Evolutionary conservation across 2,797 vertebrate species (phyloP).

Genomic region (Enteromius treurensis): DNA sequence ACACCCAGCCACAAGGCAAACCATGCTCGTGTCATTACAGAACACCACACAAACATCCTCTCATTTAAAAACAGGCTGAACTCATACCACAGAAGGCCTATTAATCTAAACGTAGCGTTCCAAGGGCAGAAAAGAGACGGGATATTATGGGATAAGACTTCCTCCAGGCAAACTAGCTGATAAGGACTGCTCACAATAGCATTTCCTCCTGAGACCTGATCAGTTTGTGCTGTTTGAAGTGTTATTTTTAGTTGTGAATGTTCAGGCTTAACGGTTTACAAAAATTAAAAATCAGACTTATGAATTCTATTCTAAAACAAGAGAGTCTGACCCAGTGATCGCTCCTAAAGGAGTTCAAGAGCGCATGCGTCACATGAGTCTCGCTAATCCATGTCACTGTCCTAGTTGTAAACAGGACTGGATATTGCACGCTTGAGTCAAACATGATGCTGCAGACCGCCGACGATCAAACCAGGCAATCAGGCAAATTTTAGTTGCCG

Average conservation of each 20-base stretch:
- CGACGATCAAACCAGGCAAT: constrained; percentile 1
- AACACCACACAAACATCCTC: constrained; percentile 67
- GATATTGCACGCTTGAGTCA: constrained; percentile 3
- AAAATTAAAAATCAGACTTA: background rate
- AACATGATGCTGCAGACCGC: constrained; percentile 13
- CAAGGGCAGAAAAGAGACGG: constrained; percentile 38
- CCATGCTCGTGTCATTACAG: constrained; percentile 67
- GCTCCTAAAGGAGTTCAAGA: constrained; percentile 56
- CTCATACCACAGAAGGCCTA: constrained; percentile 45
- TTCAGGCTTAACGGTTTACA: background rate
- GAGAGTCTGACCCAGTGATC: constrained; percentile 67
- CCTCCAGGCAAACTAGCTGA: constrained; percentile 44
- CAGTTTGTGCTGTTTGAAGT: constrained; percentile 37
- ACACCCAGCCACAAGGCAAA: constrained; percentile 60
- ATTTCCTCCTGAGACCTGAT: constrained; percentile 40
- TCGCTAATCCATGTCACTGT: constrained; percentile 69
- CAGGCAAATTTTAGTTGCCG: constrained; percentile 39
- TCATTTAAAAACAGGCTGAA: constrained; percentile 60
- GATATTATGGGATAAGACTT: constrained; percentile 42
- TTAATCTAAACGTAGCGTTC: constrained; percentile 36
- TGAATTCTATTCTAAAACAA: background rate
- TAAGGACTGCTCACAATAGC: constrained; percentile 34
- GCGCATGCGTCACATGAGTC: constrained; percentile 51
- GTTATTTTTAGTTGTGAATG: constrained; percentile 6
- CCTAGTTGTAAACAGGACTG: constrained; percentile 41